Evolutionary conservation across 2,888 invertebrate genomes (phyloP).

Genomic region (Machimus atricapillus): DNA sequence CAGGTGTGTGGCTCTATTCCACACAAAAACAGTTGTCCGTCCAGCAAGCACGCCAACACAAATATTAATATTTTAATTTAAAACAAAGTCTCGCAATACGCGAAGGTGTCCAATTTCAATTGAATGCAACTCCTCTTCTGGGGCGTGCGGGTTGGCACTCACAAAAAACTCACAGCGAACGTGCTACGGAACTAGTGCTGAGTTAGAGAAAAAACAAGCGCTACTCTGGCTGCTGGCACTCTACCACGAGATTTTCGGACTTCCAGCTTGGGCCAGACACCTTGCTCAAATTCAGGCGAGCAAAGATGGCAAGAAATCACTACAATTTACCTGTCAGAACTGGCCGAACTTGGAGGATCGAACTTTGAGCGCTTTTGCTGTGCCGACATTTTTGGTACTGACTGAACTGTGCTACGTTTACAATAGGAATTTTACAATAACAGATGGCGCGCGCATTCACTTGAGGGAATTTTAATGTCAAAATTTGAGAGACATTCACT

Average conservation of each 20-base stretch:
- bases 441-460: not conserved
- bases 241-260: not conserved
- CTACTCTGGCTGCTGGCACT: not conserved
- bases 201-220: not conserved
- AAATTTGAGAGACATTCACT: not conserved
- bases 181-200: not conserved
- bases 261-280: conserved; percentile 23
- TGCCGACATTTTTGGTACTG: conserved; percentile 46
- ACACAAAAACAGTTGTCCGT: not conserved
- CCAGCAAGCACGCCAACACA: not conserved
- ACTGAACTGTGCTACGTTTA: not conserved
- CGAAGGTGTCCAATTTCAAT: not conserved
- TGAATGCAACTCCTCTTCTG: not conserved
- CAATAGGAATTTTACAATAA: not conserved
- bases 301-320: conserved; percentile 17
- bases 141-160: not conserved
- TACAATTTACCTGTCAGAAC: conserved; percentile 81
- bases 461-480: not conserved
- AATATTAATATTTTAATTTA: not conserved
- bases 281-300: conserved; percentile 12
- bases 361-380: conserved; percentile 66
- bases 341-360: conserved; percentile 89
- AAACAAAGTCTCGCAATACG: not conserved
- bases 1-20: not conserved
- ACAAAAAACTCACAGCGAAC: not conserved